Percentiles rank a stretch among this genome's conserved stretches.
These are phyloP conservation scores for Glareola pratincola DNA, from an alignment of 2,113 vertebrate species.

Conservation along the genomic window DNA sequence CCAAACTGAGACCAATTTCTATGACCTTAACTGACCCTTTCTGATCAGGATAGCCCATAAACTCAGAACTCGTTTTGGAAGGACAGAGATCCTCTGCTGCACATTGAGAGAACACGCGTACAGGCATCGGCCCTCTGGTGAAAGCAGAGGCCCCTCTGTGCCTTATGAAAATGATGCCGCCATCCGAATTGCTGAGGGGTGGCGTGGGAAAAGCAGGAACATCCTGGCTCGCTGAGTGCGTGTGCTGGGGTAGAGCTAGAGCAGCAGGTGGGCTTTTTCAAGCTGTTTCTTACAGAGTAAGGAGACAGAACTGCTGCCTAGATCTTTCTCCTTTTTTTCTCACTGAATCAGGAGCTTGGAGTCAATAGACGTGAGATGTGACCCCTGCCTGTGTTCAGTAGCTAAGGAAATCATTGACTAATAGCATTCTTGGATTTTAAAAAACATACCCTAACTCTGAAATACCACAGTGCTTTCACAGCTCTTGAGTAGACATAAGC, in stretches of 20 bases:
- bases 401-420: neutral
- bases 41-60: neutral
- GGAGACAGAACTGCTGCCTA: neutral
- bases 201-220: neutral
- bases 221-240: rapidly evolving
- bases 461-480: neutral
- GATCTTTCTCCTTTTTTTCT: neutral
- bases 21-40: neutral
- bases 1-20: neutral
- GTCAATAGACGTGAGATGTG: neutral
- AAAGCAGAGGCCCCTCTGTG: neutral
- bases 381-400: neutral
- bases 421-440: neutral
- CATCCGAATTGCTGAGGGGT: neutral
- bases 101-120: rapidly evolving
- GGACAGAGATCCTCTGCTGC: neutral
- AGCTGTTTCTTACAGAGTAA: neutral
- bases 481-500: neutral
- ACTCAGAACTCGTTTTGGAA: neutral
- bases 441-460: neutral
- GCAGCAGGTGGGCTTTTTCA: neutral
- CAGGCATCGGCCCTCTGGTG: rapidly evolving
- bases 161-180: neutral
- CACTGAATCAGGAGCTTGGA: neutral
- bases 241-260: neutral